Evolutionary conservation across 2,113 vertebrate genomes (phyloP).

Genomic region (Labrus mixtus): DNA sequence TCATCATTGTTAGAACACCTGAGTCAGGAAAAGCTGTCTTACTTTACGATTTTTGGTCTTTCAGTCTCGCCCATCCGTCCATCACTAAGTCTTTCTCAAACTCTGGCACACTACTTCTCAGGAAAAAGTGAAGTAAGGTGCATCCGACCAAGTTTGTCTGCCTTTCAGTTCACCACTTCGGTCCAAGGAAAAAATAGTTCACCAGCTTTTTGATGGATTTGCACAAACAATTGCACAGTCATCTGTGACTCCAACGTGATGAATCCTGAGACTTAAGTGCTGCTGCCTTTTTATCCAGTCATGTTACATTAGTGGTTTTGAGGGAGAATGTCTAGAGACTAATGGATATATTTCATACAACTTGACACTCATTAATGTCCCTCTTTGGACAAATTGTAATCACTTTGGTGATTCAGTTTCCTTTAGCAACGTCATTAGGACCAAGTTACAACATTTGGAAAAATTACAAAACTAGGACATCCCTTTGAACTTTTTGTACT

Average conservation of each 20-base stretch:
- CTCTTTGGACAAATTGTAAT: background rate
- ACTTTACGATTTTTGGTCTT: background rate
- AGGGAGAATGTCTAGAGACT: background rate
- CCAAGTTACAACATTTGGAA: background rate
- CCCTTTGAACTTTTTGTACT: background rate
- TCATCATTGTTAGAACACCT: conserved; percentile 1
- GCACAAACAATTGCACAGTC: background rate
- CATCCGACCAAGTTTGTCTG: too few species aligned
- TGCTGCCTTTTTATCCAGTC: too few species aligned
- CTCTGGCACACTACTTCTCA: background rate
- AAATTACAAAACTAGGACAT: background rate
- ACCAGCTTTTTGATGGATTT: background rate
- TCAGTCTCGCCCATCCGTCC: background rate
- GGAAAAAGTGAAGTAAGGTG: too few species aligned
- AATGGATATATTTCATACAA: background rate
- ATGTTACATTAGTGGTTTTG: background rate
- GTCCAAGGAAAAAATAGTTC: too few species aligned
- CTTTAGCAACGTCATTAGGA: background rate
- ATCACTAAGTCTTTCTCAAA: background rate
- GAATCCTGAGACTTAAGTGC: background rate
- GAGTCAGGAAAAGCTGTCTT: conserved; percentile 41
- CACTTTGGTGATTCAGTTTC: background rate
- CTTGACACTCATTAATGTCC: background rate
- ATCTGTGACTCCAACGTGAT: background rate
- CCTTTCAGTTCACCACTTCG: too few species aligned